Evolutionary conservation across 2,888 invertebrate species (phyloP), one percentile per base, ranked within the genome.

Genomic region (Anagyrus pseudococci): DNA sequence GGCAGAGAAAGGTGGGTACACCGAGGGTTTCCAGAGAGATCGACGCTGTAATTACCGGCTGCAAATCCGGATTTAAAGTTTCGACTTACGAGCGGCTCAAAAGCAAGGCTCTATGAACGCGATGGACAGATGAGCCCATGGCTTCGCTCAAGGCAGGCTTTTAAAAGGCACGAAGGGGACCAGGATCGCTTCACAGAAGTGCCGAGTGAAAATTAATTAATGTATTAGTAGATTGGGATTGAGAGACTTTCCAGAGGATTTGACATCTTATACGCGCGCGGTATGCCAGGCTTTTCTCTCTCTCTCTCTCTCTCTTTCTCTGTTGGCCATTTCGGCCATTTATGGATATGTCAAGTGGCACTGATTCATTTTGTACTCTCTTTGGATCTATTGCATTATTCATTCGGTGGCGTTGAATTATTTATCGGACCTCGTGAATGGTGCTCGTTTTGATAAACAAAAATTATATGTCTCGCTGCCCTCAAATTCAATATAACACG

Each of bases 31-130:
- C n/a, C n/a, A n/a, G 13, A 44, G n/a, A 43, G 55, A 61, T 61
- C 61, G 61, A 49, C 50, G 37, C 29, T 55, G 47, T 60, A 64
- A 64, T 64, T 64, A 64, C 56, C 48, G 43, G 25, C 59, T 47
- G 49, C 55, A 52, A 64, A 60, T 60, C 60, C 53, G 59, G 60
- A 60, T 64, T 64, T 56, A 64, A 64, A 64, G 60, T 60, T 64
- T 56, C 52, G 47, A 56, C 54, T 63, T 58, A 47, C 62, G 57
- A 47, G 37, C 23, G 15, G n/a, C 33, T 37, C 33, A 37, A 50
- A 56, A 47, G 50, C n/a, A 15, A 7, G 59, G 56, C 64, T 64
- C 57, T 44, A 17, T 41, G 67, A 41, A 53, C 25, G 43, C 33
- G 53, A 53, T 56, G 33, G 15, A 15, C 33, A 37, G 33, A 37